These are phyloP conservation scores for Microdon myrmicae DNA, from an alignment of 2,888 invertebrate genomes.

Conservation along the genomic window DNA sequence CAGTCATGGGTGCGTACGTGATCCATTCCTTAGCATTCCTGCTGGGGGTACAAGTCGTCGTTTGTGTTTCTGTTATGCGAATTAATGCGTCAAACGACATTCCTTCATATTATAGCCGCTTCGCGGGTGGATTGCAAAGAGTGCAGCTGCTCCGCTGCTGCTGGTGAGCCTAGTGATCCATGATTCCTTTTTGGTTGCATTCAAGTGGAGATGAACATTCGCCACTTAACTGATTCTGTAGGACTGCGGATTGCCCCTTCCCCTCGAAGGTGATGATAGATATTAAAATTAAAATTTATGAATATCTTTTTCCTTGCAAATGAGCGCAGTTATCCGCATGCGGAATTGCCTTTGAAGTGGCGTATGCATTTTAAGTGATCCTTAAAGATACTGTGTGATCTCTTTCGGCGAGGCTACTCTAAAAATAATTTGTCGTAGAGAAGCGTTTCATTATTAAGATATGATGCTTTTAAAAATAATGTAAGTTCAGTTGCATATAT, in stretches of 20 bases:
- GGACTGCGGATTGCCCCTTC: no score
- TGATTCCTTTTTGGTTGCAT: slow-evolving; percentile 47
- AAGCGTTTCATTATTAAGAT: no score
- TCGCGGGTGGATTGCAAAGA: slow-evolving; percentile 40
- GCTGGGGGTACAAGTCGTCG: slow-evolving; percentile 29
- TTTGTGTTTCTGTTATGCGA: slow-evolving; percentile 18
- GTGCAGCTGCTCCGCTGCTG: slow-evolving; percentile 6
- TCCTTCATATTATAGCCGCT: slow-evolving; percentile 31
- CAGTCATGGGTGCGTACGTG: slow-evolving; percentile 49
- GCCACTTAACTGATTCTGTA: slow-evolving; percentile 42
- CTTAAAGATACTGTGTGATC: no score
- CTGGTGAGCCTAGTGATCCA: slow-evolving; percentile 44
- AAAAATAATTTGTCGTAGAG: no score
- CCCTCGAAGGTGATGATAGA: slow-evolving; percentile 20
- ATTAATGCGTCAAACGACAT: slow-evolving; percentile 41
- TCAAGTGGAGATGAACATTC: slow-evolving; percentile 26
- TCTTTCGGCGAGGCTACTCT: no score
- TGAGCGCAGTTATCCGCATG: no score
- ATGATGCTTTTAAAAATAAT: no score
- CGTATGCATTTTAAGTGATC: no score
- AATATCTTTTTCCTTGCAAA: slow-evolving; percentile 35
- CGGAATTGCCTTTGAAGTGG: no score
- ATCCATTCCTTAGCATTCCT: slow-evolving; percentile 29
- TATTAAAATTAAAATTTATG: slow-evolving; percentile 47
- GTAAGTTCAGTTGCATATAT: no score